Evolutionary conservation across 2,888 invertebrate genomes (phyloP), one percentile per base, ranked within the genome.

Genomic region (Acanthosepion esculentum): DNA sequence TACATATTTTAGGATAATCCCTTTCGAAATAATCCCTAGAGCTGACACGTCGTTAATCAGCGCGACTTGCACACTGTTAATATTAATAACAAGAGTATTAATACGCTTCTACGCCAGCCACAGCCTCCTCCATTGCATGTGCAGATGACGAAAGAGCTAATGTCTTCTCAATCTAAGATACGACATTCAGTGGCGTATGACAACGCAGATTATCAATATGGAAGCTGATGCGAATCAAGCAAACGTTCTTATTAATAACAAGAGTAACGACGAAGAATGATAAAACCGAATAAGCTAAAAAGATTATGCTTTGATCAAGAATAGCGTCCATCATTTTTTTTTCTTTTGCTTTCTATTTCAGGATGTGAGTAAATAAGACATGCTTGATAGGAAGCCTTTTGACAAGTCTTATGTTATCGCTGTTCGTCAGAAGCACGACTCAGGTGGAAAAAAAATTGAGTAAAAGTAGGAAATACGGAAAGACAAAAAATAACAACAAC

Each of bases 341-440:
- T 33, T 12, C 12, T 15, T 18, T 4, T 1, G 5, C 2, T 33
- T 2, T 33, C 12, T 15, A 0, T 78, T 12, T n/a, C 3, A 1
- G 78, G 1, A 0, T 15, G 0, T 12, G 18, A 33, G n/a, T 33
- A 12, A 78, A 18, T 78, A 78, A 33, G 78, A 33, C 12, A 23
- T 5, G 18, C 33, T 78, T 78, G 15, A n/a, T 78, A 33, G 12
- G 78, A 33, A 78, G 78, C 12, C 15, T 78, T 78, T 78, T 18
- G 78, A 33, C n/a, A 78, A 78, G n/a, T 78, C 12, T 10, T n/a
- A 10, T n/a, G n/a, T 78, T 78, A 78, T 78, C 33, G 15, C 78
- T n/a, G 1, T 33, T 33, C 78, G n/a, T 18, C 5, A 78, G n/a
- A 78, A 33, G 10, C 18, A 78, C 10, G n/a, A 15, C n/a, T n/a